Evolutionary conservation across 2,797 vertebrate genomes (phyloP), one percentile per base, ranked within the genome.

Genomic region (Telmatherina bonti): DNA sequence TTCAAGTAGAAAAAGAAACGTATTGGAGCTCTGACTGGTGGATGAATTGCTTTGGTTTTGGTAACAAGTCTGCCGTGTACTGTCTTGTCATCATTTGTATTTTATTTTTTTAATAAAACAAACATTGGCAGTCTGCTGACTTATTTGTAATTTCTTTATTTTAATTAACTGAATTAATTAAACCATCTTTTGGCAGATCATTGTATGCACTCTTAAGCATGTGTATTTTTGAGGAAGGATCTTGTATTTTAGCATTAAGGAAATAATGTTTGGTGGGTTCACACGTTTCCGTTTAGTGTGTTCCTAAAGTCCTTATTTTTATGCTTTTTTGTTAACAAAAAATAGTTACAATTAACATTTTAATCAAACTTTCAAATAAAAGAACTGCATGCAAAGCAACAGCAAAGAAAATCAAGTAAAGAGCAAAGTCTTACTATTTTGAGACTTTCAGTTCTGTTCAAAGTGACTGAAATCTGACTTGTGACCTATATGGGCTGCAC

Each of bases 41-140:
- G 59, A 67, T 79, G 74, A 81, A 85, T 81, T 76, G 73, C 72
- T 87, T 81, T 83, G 70, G 75, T 78, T 85, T 78, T 78, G 74
- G 76, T 81, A 79, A 85, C 53, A 86, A 61, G 86, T 93, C 85
- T 88, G 87, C 92, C 90, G 87, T 93, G 90, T 93, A 88, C 86
- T 92, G 67, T 91, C 91, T 84, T 84, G 90, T 93, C 92, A 91
- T 93, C 87, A 90, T 93, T 94, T 95, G 93, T 94, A 94, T 94
- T 94, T 93, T 94, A 93, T 95, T 94, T 95, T 94, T 93, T 83
- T 94, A 94, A 94, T 94, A 94, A 94, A 93, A 92, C 74, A 85
- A 90, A 91, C 80, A 86, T 89, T 87, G 87, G 79, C 86, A 82
- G 82, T 88, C 67, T 70, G 49, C 36, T 57, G 26, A 69, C 43